Percentiles rank a stretch among this genome's conserved stretches.
These are phyloP conservation scores for Drosophila sucinea DNA, from an alignment of 1,140 invertebrate genomes.

Conservation along the genomic window DNA sequence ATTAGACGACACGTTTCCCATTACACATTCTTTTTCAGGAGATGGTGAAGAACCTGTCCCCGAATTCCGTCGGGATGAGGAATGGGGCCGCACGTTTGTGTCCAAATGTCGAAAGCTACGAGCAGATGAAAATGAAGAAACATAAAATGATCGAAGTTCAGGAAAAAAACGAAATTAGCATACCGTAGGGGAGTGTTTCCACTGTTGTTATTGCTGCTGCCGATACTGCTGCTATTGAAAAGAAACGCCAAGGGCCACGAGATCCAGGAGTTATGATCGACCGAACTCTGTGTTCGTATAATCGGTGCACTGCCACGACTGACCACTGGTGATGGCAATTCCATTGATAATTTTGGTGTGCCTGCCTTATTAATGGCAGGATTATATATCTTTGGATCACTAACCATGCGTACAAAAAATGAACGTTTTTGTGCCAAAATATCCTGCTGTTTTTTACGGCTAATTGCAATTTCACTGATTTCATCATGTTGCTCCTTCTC, in stretches of 20 bases:
- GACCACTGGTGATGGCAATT: slow-evolving; percentile 82
- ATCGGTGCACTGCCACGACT: slow-evolving; percentile 84
- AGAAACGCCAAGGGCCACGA: slow-evolving; percentile 95
- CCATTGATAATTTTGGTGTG: slow-evolving; percentile 84
- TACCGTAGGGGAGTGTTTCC: slow-evolving; percentile 91
- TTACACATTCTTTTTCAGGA: slow-evolving; percentile 84
- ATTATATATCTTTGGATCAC: slow-evolving; percentile 98
- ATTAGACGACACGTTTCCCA: slow-evolving; percentile 26
- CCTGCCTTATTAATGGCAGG: slow-evolving; percentile 91
- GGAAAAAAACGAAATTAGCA: slow-evolving; percentile 28
- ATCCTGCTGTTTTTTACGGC: slow-evolving; percentile 86
- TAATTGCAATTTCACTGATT: slow-evolving; percentile 86
- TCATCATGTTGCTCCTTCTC: slow-evolving; percentile 90
- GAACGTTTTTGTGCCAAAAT: slow-evolving; percentile 94
- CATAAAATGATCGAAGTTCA: background rate
- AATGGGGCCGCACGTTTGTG: slow-evolving; percentile 87
- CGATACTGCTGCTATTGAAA: slow-evolving; percentile 85
- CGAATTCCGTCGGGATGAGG: slow-evolving; percentile 78
- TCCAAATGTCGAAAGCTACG: slow-evolving; percentile 91
- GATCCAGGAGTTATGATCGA: slow-evolving; percentile 89
- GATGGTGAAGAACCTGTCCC: slow-evolving; percentile 86
- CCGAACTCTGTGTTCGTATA: slow-evolving; percentile 83
- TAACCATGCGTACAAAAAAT: slow-evolving; percentile 98
- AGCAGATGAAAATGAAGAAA: slow-evolving; percentile 1
- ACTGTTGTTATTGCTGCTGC: background rate